phyloP scores from a whole-genome alignment of 2,113 vertebrate species.

The Pollimyrus isidori region DNA sequence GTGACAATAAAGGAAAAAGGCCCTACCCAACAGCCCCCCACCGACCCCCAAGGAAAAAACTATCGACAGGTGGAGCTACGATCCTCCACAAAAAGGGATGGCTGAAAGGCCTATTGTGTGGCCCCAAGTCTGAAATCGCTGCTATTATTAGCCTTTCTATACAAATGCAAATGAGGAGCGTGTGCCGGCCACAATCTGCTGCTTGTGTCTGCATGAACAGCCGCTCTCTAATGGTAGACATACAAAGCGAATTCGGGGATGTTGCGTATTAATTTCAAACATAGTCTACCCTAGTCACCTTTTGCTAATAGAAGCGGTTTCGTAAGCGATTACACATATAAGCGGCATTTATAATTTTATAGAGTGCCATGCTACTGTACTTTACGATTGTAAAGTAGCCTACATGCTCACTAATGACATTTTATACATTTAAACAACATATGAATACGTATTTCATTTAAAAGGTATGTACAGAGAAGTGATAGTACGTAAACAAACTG shows the following conservation, averaged over 20 bases:
- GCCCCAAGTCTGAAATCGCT: conserved; percentile 14
- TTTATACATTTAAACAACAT: background rate
- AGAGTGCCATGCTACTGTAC: background rate
- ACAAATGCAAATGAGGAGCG: conserved; percentile 35
- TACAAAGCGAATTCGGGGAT: background rate
- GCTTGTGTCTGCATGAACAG: background rate
- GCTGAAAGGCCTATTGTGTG: conserved; percentile 8
- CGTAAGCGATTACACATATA: background rate
- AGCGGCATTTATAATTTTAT: background rate
- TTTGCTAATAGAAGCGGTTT: background rate
- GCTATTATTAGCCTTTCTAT: conserved; percentile 26
- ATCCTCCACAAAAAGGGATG: conserved; percentile 3
- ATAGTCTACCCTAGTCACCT: background rate
- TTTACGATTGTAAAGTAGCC: background rate
- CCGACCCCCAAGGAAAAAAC: background rate
- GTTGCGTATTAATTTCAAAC: background rate
- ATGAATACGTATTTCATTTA: background rate
- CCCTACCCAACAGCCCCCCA: background rate
- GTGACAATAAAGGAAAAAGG: background rate
- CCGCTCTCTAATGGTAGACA: background rate
- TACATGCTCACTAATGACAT: background rate
- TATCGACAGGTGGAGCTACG: conserved; percentile 48
- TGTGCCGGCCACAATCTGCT: conserved; percentile 30
- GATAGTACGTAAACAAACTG: background rate
- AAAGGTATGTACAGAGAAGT: background rate